Base-by-base conservation (phyloP, 2,888 invertebrate genomes). In the Mantis religiosa region DNA sequence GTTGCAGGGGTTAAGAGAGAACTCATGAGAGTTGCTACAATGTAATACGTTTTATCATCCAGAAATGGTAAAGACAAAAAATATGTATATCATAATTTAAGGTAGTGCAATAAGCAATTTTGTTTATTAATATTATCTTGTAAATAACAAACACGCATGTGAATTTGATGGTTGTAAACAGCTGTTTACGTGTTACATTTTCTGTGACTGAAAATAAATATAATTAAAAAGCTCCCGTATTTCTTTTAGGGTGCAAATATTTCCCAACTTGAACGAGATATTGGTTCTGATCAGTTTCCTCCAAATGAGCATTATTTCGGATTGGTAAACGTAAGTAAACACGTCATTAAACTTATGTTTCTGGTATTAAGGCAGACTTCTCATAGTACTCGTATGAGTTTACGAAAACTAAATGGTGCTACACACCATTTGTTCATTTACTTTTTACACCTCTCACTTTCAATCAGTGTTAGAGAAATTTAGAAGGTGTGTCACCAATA, bases 231-330 rank as follows among this genome's bases (percentile, higher is more conserved):
- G 15, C 28, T 14, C 30, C 20, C 12, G 12, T 25, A 34, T 85
- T 89, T 84, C 25, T 94, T 95, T 90, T 93, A 98, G 99, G 99
- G 99, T 95, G 98, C 99, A 94, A 99, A 99, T 96, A 98, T 99
- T 94, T 99, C 99, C 92, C 99, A 99, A 94, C 94, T 99, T 94
- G 99, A 99, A 95, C 97, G 98, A 95, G 99, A 99, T 95, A 99
- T 99, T 93, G 99, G 99, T 92, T 96, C 98, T 92, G 99, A 99
- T 94, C 98, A 98, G 93, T 98, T 99, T 94, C 99, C 99, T 92
- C 97, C 98, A 91, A 99, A 99, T 94, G 99, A 99, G 93, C 99
- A 99, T 94, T 99, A 99, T 94, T 99, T 99, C 95, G 99, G 99
- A 93, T 96, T 99, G 94, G 99, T 99, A 91, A 99, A 99, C 95